Conservation (phyloP, 2,113 vertebrate genomes). For the Pelvicachromis taeniatus region DNA sequence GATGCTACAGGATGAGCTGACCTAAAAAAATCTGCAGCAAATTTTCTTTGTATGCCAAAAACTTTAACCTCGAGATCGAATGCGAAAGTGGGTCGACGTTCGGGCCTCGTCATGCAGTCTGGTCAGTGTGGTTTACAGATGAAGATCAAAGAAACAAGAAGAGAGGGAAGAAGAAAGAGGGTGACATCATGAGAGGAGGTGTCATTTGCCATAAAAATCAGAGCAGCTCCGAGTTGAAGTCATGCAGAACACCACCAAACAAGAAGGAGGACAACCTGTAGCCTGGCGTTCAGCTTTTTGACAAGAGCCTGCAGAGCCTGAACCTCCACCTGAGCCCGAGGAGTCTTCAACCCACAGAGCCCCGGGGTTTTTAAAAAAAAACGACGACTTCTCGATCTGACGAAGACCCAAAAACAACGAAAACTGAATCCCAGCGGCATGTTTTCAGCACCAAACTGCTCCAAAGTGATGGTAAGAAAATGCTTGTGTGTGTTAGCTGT, state of each 20-base stretch:
- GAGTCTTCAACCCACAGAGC: neutral
- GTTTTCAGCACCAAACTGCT: neutral
- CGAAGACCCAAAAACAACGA: neutral
- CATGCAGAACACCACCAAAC: neutral
- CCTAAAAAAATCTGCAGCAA: slow-evolving; percentile 35
- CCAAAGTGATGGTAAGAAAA: slow-evolving; percentile 13
- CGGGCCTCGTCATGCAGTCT: neutral
- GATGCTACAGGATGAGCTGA: neutral
- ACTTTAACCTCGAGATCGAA: neutral
- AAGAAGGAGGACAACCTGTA: neutral
- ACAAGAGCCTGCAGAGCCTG: neutral
- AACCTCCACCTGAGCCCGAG: neutral
- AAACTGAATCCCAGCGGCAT: neutral
- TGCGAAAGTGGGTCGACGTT: slow-evolving; percentile 36
- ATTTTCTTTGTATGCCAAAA: neutral
- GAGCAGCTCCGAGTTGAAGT: fast-evolving
- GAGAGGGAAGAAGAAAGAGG: neutral
- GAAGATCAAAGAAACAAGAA: slow-evolving; percentile 10
- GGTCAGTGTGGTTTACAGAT: slow-evolving; percentile 11
- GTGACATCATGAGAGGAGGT: slow-evolving; percentile 36
- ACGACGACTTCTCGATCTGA: neutral
- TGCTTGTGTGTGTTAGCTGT: fast-evolving
- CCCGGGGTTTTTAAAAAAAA: neutral
- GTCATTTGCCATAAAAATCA: slow-evolving; percentile 12
- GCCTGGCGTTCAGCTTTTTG: neutral